A percentile compares a stretch with the other conserved stretches of the same genome.
Conservation (phyloP, 1,140 invertebrate species). For the Kradibia gibbosae region DNA sequence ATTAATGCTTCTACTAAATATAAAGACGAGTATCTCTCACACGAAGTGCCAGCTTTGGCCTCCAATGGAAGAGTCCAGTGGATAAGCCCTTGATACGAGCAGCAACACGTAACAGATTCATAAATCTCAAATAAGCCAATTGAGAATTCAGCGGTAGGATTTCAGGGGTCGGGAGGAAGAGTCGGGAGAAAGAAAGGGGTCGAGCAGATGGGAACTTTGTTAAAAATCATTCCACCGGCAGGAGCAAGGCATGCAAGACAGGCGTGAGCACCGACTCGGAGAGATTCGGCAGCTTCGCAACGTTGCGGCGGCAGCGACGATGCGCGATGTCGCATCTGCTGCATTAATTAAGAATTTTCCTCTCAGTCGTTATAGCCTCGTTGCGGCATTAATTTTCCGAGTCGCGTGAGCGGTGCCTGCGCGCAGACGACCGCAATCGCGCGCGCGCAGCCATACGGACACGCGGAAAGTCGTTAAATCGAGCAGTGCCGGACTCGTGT, state of each 20-base stretch:
- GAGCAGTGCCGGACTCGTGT: conserved; percentile 1
- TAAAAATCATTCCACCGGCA: not conserved
- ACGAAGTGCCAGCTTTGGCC: no score
- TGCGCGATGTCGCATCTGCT: conserved; percentile 48
- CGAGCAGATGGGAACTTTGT: not conserved
- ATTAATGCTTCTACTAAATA: no score
- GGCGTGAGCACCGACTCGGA: no score
- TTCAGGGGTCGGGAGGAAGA: not conserved
- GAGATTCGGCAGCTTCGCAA: conserved; percentile 1
- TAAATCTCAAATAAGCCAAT: no score
- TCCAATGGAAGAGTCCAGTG: no score
- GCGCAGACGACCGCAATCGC: not conserved
- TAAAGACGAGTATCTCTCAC: no score
- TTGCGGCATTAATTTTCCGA: conserved; percentile 46
- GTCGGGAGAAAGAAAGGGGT: no score
- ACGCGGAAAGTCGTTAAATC: conserved; percentile 33
- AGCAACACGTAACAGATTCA: no score
- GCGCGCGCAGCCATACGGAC: not conserved
- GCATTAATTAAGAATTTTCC: conserved; percentile 60
- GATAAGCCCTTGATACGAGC: no score
- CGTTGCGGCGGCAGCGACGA: not conserved
- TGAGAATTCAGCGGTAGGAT: not conserved
- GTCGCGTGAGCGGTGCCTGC: not conserved
- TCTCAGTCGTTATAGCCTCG: conserved; percentile 50
- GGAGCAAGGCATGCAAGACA: not conserved